Evolutionary conservation across 2,888 invertebrate species (phyloP), one percentile per base, ranked within the genome.

Genomic region (Sesia apiformis): DNA sequence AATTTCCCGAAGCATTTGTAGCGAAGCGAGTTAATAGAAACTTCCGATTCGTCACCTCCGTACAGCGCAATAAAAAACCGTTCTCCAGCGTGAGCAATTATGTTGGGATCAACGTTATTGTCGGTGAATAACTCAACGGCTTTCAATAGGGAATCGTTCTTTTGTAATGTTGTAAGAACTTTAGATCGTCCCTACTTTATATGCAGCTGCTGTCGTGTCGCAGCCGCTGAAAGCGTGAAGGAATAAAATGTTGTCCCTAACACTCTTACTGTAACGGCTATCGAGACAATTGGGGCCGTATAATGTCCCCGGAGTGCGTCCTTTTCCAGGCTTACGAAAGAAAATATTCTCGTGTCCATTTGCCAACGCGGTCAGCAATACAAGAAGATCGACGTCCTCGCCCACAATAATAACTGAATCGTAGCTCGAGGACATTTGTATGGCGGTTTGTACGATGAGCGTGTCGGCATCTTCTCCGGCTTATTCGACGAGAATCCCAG

Each of bases 21-120:
- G 23, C 38, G 23, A 38, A 50, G 50, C 38, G 38, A 38, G 50
- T 50, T 38, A 50, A 49, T 7, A 49, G 49, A 49, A 49, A 8
- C 23, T 8, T 49, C 49, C n/a, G n/a, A 7, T 49, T 49, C 23
- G 23, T 49, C 23, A 5, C 49, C 49, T 8, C 49, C 49, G 49
- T 49, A 49, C 23, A 41, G 41, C 52, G 54, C 43, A 51, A 56
- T 54, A 51, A 57, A 57, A 57, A 57, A 57, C 55, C 57, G 55
- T 57, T 57, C 53, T 50, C 52, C 52, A 56, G 54, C 52, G 38
- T 54, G 53, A 43, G 53, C 52, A 53, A 53, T 53, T 53, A 56
- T 6, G 46, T 8, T 3, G 38, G 42, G 53, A 49, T 52, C 43
- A 40, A n/a, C 46, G 8, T 49, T 56, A 56, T 57, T 56, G 54